Conservation (phyloP, 2,797 vertebrate genomes). For the Liparis tanakae region DNA sequence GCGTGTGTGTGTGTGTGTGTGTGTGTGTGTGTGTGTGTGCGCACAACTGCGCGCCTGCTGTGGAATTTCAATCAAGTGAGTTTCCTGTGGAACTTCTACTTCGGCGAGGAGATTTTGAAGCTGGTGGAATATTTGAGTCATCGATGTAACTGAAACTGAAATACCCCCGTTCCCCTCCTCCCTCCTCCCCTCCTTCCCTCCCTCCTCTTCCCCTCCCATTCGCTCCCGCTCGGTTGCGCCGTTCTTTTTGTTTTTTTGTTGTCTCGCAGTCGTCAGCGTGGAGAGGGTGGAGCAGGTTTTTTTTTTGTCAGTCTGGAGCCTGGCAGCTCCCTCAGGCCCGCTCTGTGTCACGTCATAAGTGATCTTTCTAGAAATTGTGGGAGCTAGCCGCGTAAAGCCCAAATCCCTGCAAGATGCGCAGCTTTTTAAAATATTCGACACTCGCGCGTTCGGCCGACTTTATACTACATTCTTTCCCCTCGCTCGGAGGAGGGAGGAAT, state of each 20-base stretch:
- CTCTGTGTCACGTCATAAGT: conserved; percentile 84
- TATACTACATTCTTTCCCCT: conserved; percentile 50
- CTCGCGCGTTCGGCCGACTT: conserved; percentile 42
- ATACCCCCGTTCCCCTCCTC: conserved; percentile 53
- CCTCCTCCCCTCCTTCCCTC: conserved; percentile 21
- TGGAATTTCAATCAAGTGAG: conserved; percentile 69
- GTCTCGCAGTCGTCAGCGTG: conserved; percentile 61
- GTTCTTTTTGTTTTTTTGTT: conserved; percentile 67
- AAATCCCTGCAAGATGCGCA: conserved; percentile 82
- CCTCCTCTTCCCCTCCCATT: conserved; percentile 26
- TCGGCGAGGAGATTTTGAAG: conserved; percentile 69
- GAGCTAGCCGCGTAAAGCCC: conserved; percentile 76
- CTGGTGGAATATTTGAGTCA: conserved; percentile 85
- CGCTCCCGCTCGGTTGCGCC: conserved; percentile 61
- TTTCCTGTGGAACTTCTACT: conserved; percentile 77
- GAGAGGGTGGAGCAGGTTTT: conserved; percentile 78
- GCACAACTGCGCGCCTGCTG: conserved; percentile 31
- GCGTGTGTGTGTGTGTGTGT: conserved; percentile 12
- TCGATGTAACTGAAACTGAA: conserved; percentile 81
- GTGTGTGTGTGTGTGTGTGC: conserved; percentile 10
- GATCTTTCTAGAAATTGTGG: conserved; percentile 83
- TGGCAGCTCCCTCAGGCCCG: conserved; percentile 80
- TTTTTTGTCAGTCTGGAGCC: conserved; percentile 61
- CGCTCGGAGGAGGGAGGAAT: conserved; percentile 47
- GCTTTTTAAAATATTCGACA: conserved; percentile 64